Evolutionary conservation across 2,797 vertebrate species (phyloP).

Genomic region (Myotis daubentonii): DNA sequence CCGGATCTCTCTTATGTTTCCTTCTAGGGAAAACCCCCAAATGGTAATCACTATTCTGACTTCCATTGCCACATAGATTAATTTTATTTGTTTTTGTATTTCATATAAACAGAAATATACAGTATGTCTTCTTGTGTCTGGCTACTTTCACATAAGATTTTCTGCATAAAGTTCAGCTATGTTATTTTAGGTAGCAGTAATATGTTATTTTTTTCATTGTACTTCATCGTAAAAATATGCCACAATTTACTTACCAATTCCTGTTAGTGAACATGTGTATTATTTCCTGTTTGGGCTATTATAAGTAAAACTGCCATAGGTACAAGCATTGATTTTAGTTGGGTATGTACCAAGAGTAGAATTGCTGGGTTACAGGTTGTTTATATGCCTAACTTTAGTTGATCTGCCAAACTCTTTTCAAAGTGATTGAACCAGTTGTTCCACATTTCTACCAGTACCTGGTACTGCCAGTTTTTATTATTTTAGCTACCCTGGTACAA

Average conservation of each 20-base stretch:
- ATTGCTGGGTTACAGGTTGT: neutral
- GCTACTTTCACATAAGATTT: neutral
- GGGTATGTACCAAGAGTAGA: neutral
- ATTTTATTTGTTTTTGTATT: neutral
- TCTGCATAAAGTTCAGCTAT: neutral
- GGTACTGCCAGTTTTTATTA: neutral
- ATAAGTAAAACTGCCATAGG: neutral
- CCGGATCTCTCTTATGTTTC: neutral
- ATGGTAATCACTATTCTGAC: neutral
- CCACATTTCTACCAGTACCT: neutral
- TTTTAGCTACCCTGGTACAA: neutral
- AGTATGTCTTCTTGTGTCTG: neutral
- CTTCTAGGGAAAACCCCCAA: neutral
- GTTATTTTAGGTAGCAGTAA: neutral
- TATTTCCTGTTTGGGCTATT: conserved; percentile 3
- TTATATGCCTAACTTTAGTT: neutral
- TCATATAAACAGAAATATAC: neutral
- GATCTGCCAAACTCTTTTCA: neutral
- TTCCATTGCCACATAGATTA: neutral
- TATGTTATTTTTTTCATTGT: conserved; percentile 7
- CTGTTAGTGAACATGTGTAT: neutral
- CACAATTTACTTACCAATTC: neutral
- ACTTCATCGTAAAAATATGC: neutral
- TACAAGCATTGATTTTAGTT: neutral
- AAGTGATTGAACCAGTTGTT: neutral